phyloP scores from a whole-genome alignment of 2,888 invertebrate species.

The Drosophila kuntzei region DNA sequence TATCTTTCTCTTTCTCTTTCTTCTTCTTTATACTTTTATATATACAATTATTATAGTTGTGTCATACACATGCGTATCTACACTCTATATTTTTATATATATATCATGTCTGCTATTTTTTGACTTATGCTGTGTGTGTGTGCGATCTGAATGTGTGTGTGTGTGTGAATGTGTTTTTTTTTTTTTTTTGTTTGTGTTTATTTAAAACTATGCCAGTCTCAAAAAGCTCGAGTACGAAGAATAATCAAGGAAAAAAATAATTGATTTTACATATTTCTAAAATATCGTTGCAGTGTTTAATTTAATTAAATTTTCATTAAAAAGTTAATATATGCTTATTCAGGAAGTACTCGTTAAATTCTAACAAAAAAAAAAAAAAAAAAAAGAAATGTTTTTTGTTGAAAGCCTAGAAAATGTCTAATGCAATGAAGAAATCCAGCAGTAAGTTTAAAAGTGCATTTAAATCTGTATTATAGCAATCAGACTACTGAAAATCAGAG shows the following conservation, averaged over 20 bases:
- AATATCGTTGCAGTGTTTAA: neutral
- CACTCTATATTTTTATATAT: slow-evolving; percentile 9
- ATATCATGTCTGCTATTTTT: slow-evolving; percentile 15
- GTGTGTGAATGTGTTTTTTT: slow-evolving; percentile 15
- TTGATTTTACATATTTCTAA: neutral
- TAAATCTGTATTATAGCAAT: neutral
- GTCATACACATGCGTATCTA: slow-evolving; percentile 28
- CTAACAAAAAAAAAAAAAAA: too few relatives aligned
- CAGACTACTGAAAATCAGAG: neutral
- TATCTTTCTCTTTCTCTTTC: too few relatives aligned
- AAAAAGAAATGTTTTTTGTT: too few relatives aligned
- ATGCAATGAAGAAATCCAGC: too few relatives aligned
- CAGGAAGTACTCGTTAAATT: too few relatives aligned
- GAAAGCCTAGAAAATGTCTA: too few relatives aligned
- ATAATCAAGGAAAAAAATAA: slow-evolving; percentile 40
- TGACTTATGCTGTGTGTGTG: slow-evolving; percentile 30
- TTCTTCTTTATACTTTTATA: too few relatives aligned
- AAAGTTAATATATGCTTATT: neutral
- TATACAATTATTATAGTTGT: slow-evolving; percentile 47
- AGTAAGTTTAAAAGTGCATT: too few relatives aligned
- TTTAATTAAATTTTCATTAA: neutral
- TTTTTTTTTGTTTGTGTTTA: slow-evolving; percentile 34
- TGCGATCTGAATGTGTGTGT: neutral
- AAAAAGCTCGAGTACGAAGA: slow-evolving; percentile 86
- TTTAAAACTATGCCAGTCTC: slow-evolving; percentile 86